Base-by-base conservation (phyloP, 2,888 invertebrate genomes). In the Aleiodes alternator region DNA sequence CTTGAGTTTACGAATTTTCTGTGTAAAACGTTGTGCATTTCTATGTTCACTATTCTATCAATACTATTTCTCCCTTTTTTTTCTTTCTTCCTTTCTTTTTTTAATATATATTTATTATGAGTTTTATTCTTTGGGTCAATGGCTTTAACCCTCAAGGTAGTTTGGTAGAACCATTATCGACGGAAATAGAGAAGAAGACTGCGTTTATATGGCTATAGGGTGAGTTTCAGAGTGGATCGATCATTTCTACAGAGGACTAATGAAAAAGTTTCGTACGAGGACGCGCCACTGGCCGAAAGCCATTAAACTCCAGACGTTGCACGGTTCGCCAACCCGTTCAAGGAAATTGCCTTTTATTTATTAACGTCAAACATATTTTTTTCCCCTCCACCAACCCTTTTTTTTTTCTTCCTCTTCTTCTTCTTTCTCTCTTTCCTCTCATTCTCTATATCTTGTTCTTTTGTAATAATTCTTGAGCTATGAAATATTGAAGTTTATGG, bases 221-320 rank as follows among this genome's bases (percentile, higher is more conserved):
- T 64, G 48, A 48, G 48, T 64, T 64, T 64, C 31, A 68, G 51
- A 68, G 50, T n/a, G 51, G 51, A 68, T 34, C 51, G 68, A 68
- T 68, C 68, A 68, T 68, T 66, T 51, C 51, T n/a, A 51, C 68
- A 14, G 51, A 68, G 23, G 68, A 68, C 68, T 68, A 68, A 57
- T 72, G 50, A 59, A 71, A 71, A 71, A 71, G 59, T 71, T 71
- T 71, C 50, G 71, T 59, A 71, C 59, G 59, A 59, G 71, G 50
- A 57, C 71, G 59, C 59, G 59, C 50, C 57, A 50, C 50, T 71
- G 51, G 48, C 71, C 59, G 50, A 71, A 71, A 71, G 71, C 59
- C 71, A 71, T 71, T 71, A 71, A 71, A 71, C 57, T 71, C 48
- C 71, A 71, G 71, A 71, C 59, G 71, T 59, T 71, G 71, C 48